Evolutionary conservation across 2,888 invertebrate species (phyloP), one percentile per base, ranked within the genome.

Genomic region (Nomada hirtipes): DNA sequence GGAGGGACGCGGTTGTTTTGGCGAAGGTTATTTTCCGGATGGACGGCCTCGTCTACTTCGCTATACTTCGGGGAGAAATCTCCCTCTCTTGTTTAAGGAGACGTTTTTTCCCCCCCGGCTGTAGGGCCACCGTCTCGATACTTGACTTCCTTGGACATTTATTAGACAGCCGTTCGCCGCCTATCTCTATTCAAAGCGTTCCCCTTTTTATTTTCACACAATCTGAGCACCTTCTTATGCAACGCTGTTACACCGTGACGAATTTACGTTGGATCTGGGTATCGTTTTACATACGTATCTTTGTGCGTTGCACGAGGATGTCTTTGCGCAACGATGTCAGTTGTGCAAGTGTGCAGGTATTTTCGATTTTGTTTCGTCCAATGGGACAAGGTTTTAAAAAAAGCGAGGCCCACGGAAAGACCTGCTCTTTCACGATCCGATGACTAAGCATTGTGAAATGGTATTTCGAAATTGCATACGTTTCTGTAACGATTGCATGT

Each of bases 1-100:
- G 72, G 76, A 84, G 82, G 79, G 73, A 81, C 20, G 71, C 74
- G 71, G 82, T 90, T 92, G 91, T 91, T 92, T 92, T 89, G 89
- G 88, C 88, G 88, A 84, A 92, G 91, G 90, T 92, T 92, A 93
- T 93, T 93, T 93, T 93, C 92, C 92, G 90, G 92, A 82, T 91
- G 91, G 87, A 88, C 91, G 92, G 90, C 61, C 88, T 88, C 88
- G 84, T 84, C 88, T 86, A 80, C 79, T 80, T 81, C 78, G 80
- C 75, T 85, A 77, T 86, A 81, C 85, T 81, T 80, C 73, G 67
- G 81, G 76, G 77, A 86, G 70, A 82, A 61, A 86, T 80, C 73
- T 72, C 68, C 76, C 70, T 73, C 71, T 71, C 79, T 75, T 81
- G 74, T 82, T 86, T 84, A 86, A 84, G 81, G 78, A 83, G 79